Base-by-base conservation (phyloP, 2,797 vertebrate genomes). In the Echiichthys vipera region DNA sequence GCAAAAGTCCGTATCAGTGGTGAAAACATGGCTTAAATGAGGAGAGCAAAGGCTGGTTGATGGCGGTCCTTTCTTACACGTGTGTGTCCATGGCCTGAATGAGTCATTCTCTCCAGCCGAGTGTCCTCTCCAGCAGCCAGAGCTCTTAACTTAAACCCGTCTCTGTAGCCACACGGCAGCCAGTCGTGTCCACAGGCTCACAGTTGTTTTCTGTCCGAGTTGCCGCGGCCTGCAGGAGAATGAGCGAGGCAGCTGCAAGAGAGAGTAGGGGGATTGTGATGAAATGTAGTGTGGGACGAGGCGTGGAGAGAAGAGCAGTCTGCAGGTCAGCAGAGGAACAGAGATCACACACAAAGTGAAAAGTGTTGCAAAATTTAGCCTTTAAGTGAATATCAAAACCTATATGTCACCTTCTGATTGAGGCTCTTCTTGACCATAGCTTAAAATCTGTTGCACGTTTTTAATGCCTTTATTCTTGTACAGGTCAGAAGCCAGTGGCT, bases 241-340 rank as follows among this genome's bases (percentile, higher is more conserved):
- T 66, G 86, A 88, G 55, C 1, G 30, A 70, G 54, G 30, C 80
- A 80, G 84, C 86, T 88, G 73, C 77, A 24, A 29, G 53, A 53
- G 46, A 62, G 65, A 40, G n/a, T n/a, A 20, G 57, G 37, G 65
- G 47, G 71, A 65, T 85, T 82, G 81, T 22, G 51, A 42, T 51
- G 55, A 84, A 77, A 74, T 70, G 67, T 20, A 49, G 54, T 0
- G 64, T 12, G 54, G 47, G 78, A 61, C n/a, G 66, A 79, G 67
- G 24, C 11, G 1, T 13, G 18, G 63, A 43, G 67, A 55, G 64
- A 29, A 29, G 56, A 43, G 0, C 15, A 50, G 65, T 2, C 65
- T 62, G 11, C 12, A 40, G 76, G 74, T 77, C 49, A 65, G 27
- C 15, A 14, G 30, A 25, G 56, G 0, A 43, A 32, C 27, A 46